Base-by-base conservation (phyloP, 2,113 vertebrate species). In the Sminthopsis crassicaudata region DNA sequence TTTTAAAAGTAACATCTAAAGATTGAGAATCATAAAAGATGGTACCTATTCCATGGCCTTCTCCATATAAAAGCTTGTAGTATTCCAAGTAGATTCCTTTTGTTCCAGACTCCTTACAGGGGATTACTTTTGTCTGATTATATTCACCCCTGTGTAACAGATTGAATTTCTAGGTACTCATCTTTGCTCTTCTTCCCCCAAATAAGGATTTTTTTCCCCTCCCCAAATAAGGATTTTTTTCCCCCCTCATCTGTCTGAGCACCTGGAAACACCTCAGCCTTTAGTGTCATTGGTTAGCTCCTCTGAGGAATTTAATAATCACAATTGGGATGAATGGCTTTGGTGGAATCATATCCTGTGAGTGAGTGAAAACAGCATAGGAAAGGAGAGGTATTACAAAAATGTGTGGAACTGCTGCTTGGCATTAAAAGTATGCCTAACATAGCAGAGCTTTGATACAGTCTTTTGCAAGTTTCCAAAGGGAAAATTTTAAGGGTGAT, bases 231-330 rank as follows among this genome's bases (percentile, higher is more conserved):
- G 84, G 90, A 60, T 96, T 42, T 84, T 84, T 89, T 93, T 42
- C 92, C 53, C 42, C 92, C 53, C 93, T 94, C 93, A 60, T n/a
- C 94, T 92, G 14, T 94, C 89, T 10, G 19, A 92, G 93, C 94
- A 92, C 96, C 95, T 92, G 93, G 94, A 94, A 96, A 94, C 92
- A 53, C 91, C 67, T 92, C 52, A 92, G 92, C 92, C 89, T 54
- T 19, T 51, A 19, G 89, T 48, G 26, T 96, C 93, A 0, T 96
- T 92, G 93, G 90, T 67, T 97, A 97, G 92, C 53, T 90, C 96
- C 51, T 96, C 96, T 2, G 2, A 22, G 19, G 97, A 94, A 42
- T 96, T 96, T 95, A 96, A 30, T 95, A 8, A 27, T 94, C 53
- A 51, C 91, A 52, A 91, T 48, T 0, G 27, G 94, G 94, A 95